phyloP scores from a whole-genome alignment of 1,140 invertebrate genomes.

The Calliopsis andreniformis region DNA sequence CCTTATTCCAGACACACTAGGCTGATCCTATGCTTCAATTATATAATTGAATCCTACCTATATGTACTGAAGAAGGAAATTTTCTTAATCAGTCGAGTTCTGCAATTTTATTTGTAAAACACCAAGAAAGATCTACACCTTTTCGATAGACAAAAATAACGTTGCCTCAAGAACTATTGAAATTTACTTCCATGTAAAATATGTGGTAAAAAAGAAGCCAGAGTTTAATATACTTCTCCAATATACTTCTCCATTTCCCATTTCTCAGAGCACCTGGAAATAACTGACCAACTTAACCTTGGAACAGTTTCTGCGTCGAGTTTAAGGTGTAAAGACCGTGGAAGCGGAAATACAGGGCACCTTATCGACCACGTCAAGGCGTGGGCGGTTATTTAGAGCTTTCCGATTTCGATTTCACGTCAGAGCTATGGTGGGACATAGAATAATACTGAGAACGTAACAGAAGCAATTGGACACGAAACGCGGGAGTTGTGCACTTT shows the following conservation, averaged over 20 bases:
- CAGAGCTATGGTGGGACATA: too few relatives aligned
- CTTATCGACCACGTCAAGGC: neutral
- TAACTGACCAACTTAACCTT: neutral
- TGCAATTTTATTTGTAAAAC: too few relatives aligned
- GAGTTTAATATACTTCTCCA: too few relatives aligned
- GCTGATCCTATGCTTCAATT: neutral
- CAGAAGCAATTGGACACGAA: conserved; percentile 9
- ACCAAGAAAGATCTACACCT: neutral
- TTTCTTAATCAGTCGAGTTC: neutral
- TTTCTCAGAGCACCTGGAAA: too few relatives aligned
- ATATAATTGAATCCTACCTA: neutral
- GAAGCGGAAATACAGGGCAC: neutral
- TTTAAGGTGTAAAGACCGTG: neutral
- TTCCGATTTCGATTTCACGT: neutral
- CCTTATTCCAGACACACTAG: neutral
- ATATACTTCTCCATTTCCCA: too few relatives aligned
- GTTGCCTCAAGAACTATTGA: too few relatives aligned
- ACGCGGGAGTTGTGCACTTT: conserved; percentile 8
- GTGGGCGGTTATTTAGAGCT: neutral
- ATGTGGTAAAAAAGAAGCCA: too few relatives aligned
- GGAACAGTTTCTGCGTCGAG: neutral
- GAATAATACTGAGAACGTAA: neutral
- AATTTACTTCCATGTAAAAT: too few relatives aligned
- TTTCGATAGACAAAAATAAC: too few relatives aligned
- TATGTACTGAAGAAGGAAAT: neutral